phyloP scores from a whole-genome alignment of 1,140 invertebrate genomes.

The Sarcophaga bullata region DNA sequence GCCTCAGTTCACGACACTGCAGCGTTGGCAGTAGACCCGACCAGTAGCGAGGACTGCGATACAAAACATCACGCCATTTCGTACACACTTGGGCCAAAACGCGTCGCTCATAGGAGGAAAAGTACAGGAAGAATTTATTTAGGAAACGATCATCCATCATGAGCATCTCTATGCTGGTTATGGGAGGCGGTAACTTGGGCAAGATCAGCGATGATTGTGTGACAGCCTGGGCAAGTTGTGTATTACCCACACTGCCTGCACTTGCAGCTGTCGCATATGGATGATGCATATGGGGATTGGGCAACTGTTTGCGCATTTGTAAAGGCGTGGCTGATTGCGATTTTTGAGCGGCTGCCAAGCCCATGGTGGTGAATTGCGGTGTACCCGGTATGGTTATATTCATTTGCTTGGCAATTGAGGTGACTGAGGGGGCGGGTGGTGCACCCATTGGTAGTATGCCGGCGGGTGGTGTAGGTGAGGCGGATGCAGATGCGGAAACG shows the following conservation, averaged over 20 bases:
- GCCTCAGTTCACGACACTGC: conserved; percentile 81
- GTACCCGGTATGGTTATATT: conserved; percentile 57
- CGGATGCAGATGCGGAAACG: not conserved
- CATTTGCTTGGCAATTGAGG: conserved; percentile 64
- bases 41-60: conserved; percentile 86
- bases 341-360: conserved; percentile 56
- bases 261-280: conserved; percentile 52
- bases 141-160: conserved; percentile 87
- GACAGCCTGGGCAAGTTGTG: conserved; percentile 49
- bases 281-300: conserved; percentile 64
- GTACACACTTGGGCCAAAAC: conserved; percentile 84
- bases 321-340: conserved; percentile 51
- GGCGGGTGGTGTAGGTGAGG: conserved; percentile 47
- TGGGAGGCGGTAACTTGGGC: conserved; percentile 65
- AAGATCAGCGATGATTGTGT: conserved; percentile 57
- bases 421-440: conserved; percentile 60
- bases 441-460: conserved; percentile 56
- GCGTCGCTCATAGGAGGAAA: conserved; percentile 80
- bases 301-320: conserved; percentile 61
- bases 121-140: conserved; percentile 85
- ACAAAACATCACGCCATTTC: conserved; percentile 87
- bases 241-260: conserved; percentile 28
- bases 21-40: conserved; percentile 82
- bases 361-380: conserved; percentile 62
- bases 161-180: conserved; percentile 78